phyloP scores from a whole-genome alignment of 1,140 invertebrate species.

The Amphibalanus amphitrite region DNA sequence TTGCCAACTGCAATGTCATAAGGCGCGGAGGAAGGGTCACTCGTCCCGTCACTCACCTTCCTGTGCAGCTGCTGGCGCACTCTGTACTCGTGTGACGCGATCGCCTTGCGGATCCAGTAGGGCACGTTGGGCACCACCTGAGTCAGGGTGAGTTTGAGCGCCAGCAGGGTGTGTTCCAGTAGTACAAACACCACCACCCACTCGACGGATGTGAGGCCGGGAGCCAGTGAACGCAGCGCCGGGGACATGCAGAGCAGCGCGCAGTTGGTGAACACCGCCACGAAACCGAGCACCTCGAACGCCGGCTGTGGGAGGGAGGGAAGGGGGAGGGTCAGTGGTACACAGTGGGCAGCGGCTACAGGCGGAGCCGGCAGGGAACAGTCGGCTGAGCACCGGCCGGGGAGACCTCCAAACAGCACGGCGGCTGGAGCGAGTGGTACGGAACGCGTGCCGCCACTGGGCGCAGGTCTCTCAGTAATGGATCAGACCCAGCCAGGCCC shows the following conservation, averaged over 20 bases:
- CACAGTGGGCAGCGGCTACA: too few relatives aligned
- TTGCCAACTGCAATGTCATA: too few relatives aligned
- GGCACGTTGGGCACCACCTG: conserved; percentile 82
- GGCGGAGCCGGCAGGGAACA: too few relatives aligned
- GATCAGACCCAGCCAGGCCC: too few relatives aligned
- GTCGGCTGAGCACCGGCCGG: too few relatives aligned
- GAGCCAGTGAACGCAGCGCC: conserved; percentile 70
- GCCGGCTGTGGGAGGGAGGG: conserved; percentile 65
- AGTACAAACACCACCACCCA: conserved; percentile 74
- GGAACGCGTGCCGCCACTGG: too few relatives aligned
- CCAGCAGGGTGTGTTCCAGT: conserved; percentile 73
- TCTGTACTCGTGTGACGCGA: conserved; percentile 16
- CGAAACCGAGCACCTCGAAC: conserved; percentile 79
- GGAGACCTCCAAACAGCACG: too few relatives aligned
- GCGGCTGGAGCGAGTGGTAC: too few relatives aligned
- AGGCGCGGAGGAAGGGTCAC: too few relatives aligned
- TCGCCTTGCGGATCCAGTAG: conserved; percentile 66
- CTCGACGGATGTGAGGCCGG: conserved; percentile 57
- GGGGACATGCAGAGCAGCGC: conserved; percentile 82
- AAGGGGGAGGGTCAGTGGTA: too few relatives aligned
- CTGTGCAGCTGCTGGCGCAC: conserved; percentile 11
- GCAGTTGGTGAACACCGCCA: conserved; percentile 87
- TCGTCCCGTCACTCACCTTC: conserved; percentile 9
- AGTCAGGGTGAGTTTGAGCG: conserved; percentile 57
- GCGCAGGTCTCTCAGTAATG: too few relatives aligned